phyloP scores from a whole-genome alignment of 2,888 invertebrate species.

The Nomada ruficornis region DNA sequence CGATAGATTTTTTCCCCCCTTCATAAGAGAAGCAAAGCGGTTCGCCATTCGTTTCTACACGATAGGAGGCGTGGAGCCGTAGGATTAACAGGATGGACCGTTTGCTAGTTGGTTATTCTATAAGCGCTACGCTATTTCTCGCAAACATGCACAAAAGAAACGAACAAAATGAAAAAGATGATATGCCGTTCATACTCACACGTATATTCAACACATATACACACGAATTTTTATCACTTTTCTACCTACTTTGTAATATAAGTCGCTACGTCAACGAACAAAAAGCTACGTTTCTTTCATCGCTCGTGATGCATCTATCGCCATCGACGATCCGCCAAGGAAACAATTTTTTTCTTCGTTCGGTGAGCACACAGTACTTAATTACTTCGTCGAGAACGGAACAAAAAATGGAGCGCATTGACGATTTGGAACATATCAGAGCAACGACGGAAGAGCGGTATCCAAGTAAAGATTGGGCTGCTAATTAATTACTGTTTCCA shows the following conservation, averaged over 20 bases:
- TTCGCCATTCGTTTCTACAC: conserved; percentile 23
- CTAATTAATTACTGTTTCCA: conserved; percentile 1
- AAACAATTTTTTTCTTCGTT: conserved; percentile 11
- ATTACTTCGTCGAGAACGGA: conserved; percentile 41
- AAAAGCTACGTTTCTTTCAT: conserved; percentile 48
- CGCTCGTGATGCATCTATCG: conserved; percentile 17
- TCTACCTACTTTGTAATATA: conserved; percentile 70
- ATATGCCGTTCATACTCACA: neutral
- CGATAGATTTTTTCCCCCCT: conserved; percentile 5
- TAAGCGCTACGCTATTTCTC: conserved; percentile 31
- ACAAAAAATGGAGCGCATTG: conserved; percentile 48
- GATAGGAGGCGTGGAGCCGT: neutral
- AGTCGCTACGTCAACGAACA: conserved; percentile 59
- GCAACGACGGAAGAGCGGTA: conserved; percentile 61
- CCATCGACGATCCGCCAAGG: conserved; percentile 39
- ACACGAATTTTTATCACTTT: conserved; percentile 72
- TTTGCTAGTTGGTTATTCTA: neutral
- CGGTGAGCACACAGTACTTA: conserved; percentile 44
- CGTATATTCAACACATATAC: conserved; percentile 18
- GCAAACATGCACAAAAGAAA: conserved; percentile 42
- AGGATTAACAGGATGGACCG: neutral
- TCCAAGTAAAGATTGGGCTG: conserved; percentile 10
- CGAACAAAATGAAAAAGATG: neutral
- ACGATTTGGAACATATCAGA: conserved; percentile 72
- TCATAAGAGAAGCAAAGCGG: conserved; percentile 6